Conservation (phyloP, 2,113 vertebrate genomes). For the Vireo altiloquus region DNA sequence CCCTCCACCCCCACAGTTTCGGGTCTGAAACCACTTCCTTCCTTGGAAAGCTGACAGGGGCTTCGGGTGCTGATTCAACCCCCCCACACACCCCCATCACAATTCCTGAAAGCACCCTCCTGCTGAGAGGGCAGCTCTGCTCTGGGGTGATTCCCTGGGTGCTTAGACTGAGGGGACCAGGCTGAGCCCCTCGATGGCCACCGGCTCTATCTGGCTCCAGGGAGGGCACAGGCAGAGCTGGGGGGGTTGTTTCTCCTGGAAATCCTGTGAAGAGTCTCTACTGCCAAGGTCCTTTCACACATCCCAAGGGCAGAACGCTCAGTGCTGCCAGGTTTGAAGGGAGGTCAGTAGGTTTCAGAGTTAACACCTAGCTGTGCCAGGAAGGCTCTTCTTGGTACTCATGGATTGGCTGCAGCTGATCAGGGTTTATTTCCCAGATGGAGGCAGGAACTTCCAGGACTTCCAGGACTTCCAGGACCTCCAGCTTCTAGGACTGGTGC, state of each 20-base stretch:
- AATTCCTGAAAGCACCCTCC: not conserved
- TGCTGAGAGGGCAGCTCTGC: not conserved
- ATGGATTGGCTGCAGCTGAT: not conserved
- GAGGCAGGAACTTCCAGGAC: not conserved
- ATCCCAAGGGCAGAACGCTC: rapidly evolving
- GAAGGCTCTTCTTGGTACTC: not conserved
- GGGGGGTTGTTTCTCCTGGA: not conserved
- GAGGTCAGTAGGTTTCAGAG: not conserved
- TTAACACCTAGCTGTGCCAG: not conserved
- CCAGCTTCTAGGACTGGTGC: not conserved
- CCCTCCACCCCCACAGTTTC: not conserved
- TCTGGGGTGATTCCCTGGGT: rapidly evolving
- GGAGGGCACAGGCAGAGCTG: not conserved
- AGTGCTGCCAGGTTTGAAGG: too few species aligned
- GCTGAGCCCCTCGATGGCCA: not conserved
- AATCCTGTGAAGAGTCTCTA: not conserved
- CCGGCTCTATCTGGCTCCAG: rapidly evolving
- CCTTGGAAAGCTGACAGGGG: not conserved
- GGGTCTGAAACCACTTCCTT: conserved; percentile 24
- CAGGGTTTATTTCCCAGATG: not conserved
- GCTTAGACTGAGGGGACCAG: not conserved
- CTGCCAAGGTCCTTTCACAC: rapidly evolving
- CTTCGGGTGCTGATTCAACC: conserved; percentile 10
- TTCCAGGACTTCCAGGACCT: not conserved
- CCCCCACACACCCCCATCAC: not conserved